phyloP scores from a whole-genome alignment of 53 echinoderm and acorn worm species.

The Patiria pectinifera region DNA sequence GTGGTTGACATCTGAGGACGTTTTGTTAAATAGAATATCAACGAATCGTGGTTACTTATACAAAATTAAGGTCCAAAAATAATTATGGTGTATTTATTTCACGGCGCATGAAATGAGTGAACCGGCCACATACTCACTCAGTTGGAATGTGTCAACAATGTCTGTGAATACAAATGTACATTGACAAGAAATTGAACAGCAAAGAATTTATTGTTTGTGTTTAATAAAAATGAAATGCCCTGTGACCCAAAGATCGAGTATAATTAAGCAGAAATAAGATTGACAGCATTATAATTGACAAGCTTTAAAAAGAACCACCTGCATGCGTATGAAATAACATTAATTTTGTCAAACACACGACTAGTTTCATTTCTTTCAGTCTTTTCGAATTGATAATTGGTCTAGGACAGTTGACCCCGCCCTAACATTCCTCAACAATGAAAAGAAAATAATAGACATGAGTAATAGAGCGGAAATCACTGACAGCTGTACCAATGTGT shows the following conservation, averaged over 20 bases:
- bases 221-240: not conserved
- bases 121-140: constrained; percentile 75
- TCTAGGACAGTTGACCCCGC: constrained; percentile 19
- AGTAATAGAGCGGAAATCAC: constrained; percentile 51
- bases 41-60: not conserved
- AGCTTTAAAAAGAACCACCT: not conserved
- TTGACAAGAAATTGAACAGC: constrained; percentile 14
- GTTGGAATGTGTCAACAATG: constrained; percentile 84
- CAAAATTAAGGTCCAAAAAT: not conserved
- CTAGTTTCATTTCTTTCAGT: no score
- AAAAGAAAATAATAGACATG: constrained; percentile 24
- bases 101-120: constrained; percentile 57
- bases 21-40: not conserved
- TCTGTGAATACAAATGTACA: constrained; percentile 30
- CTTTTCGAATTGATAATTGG: not conserved
- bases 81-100: not conserved
- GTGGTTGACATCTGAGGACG: not conserved
- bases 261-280: not conserved
- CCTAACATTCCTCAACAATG: constrained; percentile 52
- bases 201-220: constrained; percentile 37
- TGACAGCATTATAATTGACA: not conserved
- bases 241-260: not conserved
- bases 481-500: constrained; percentile 9
- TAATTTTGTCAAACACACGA: not conserved
- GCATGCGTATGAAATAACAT: not conserved